Evolutionary conservation across 2,113 vertebrate species (phyloP).

Genomic region (Phaethon lepturus): DNA sequence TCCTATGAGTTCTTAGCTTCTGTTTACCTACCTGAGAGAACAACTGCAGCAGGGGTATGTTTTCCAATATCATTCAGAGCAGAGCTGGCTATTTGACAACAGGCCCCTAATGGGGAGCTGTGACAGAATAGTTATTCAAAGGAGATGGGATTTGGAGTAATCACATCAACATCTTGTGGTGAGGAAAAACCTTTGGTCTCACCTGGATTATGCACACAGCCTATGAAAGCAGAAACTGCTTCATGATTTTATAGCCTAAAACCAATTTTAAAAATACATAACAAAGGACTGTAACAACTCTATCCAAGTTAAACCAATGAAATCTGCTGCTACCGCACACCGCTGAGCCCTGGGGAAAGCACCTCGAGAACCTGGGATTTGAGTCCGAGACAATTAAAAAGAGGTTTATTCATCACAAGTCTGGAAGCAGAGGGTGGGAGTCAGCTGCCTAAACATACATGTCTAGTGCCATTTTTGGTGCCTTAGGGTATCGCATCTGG

Average conservation of each 20-base stretch:
- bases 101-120: neutral
- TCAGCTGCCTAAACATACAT: conserved; percentile 50
- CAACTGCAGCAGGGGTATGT: neutral
- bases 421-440: conserved; percentile 46
- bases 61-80: neutral
- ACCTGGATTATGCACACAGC: neutral
- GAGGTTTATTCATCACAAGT: conserved; percentile 50
- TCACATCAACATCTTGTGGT: conserved; percentile 51
- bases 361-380: conserved; percentile 53
- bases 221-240: conserved; percentile 49
- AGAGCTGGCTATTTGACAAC: conserved; percentile 28
- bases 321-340: conserved; percentile 26
- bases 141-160: conserved; percentile 40
- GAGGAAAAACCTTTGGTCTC: conserved; percentile 57
- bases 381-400: conserved; percentile 32
- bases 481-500: conserved; percentile 15
- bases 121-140: conserved; percentile 33
- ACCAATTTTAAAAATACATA: conserved; percentile 55
- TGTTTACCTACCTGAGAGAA: neutral
- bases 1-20: neutral
- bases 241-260: conserved; percentile 56
- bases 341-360: conserved; percentile 57
- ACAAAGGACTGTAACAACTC: conserved; percentile 58
- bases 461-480: conserved; percentile 51
- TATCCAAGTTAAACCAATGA: conserved; percentile 57